Evolutionary conservation across 2,113 vertebrate species (phyloP), one percentile per base, ranked within the genome.

Genomic region (Cyphomyrus plagiostoma): DNA sequence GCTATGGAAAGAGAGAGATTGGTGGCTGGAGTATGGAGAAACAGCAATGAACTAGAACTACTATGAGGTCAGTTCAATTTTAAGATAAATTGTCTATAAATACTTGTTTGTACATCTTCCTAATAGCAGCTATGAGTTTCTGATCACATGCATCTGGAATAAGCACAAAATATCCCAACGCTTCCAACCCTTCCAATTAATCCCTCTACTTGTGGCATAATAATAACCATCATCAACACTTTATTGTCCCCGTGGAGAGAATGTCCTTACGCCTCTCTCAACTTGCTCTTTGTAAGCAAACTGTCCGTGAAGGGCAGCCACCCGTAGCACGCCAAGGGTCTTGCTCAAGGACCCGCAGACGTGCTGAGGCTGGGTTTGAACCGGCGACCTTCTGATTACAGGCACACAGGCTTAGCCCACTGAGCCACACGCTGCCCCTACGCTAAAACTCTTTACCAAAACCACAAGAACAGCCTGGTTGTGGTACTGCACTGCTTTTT

Each of bases 1-100:
- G 97, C 98, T 99, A 91, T 17, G 66, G 89, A 48, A 10, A 86
- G 19, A 52, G 85, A 42, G 21, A 87, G 7, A 53, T 42, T 39
- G 82, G 39, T 23, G 30, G 52, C 39, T 19, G n/a, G 46, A 45
- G 26, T 56, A 6, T 35, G 30, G 19, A n/a, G n/a, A 48, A 49
- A 70, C 5, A 21, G 70, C 17, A 35, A 19, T 21, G 19, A 8
- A 42, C n/a, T 26, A 26, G 3, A 80, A 77, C 70, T 39, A 39
- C 35, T 39, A 39, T 77, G 30, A 2, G 35, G 3, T 17, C 35
- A 80, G 13, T 35, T 80, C 30, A 39, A 77, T 77, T 39, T 19
- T 77, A 39, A 77, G 30, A 1, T 39, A 77, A 77, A 66, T 11
- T 26, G n/a, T 66, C n/a, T 66, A 66, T 66, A 66, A 26, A 66